Evolutionary conservation across 2,797 vertebrate genomes (phyloP).

Genomic region (Acanthurus tractus): DNA sequence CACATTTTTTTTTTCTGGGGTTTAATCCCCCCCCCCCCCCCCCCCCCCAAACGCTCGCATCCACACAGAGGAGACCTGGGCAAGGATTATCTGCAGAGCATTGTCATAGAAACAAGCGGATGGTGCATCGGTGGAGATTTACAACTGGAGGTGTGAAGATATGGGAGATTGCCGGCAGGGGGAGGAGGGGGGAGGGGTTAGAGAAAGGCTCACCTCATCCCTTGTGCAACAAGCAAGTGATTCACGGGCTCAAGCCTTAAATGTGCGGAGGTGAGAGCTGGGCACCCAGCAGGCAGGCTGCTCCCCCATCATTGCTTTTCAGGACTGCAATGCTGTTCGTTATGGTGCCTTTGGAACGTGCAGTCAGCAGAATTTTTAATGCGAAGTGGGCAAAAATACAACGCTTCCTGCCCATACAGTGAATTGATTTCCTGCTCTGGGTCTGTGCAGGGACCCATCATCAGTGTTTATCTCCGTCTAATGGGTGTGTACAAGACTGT

Average conservation of each 20-base stretch:
- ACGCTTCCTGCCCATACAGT: conserved; percentile 68
- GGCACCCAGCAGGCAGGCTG: conserved; percentile 32
- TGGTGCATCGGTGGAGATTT: conserved; percentile 68
- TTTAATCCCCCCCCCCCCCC: too few relatives aligned
- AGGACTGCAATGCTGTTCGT: conserved; percentile 60
- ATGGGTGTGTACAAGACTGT: conserved; percentile 60
- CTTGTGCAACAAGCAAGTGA: conserved; percentile 59
- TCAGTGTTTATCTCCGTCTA: conserved; percentile 74
- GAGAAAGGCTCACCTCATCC: conserved; percentile 38
- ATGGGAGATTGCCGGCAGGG: conserved; percentile 15
- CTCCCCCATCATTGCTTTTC: conserved; percentile 55
- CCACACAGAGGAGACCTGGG: conserved; percentile 60
- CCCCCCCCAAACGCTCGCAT: conserved; percentile 47
- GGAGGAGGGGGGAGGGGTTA: neutral
- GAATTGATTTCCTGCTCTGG: conserved; percentile 76
- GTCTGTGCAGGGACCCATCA: conserved; percentile 65
- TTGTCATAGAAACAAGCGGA: conserved; percentile 85
- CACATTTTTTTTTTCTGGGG: too few relatives aligned
- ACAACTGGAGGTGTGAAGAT: conserved; percentile 55
- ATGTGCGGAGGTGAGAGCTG: conserved; percentile 42
- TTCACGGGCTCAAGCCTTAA: conserved; percentile 45
- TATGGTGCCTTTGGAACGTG: conserved; percentile 61
- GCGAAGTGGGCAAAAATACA: conserved; percentile 74
- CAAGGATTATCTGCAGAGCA: conserved; percentile 73
- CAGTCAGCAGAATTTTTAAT: conserved; percentile 82